Evolutionary conservation across 2,797 vertebrate genomes (phyloP).

Genomic region (Trachops cirrhosus): DNA sequence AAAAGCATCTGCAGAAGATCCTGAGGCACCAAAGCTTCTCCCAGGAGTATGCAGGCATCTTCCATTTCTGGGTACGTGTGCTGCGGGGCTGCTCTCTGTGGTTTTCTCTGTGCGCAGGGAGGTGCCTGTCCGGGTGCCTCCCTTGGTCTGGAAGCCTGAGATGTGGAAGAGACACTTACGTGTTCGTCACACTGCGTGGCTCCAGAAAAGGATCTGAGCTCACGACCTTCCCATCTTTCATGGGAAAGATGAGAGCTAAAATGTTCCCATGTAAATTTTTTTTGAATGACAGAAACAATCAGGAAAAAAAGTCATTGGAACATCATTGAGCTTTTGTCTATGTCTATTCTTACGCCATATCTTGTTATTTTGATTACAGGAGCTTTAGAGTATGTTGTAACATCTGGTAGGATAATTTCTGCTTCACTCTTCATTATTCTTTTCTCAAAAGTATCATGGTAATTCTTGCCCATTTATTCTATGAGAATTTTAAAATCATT

Average conservation of each 20-base stretch:
- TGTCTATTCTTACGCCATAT: neutral
- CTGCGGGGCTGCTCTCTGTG: rapidly evolving
- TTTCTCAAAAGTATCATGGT: conserved; percentile 27
- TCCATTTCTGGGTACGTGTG: conserved; percentile 82
- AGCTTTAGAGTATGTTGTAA: neutral
- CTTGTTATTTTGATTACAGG: neutral
- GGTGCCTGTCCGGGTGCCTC: rapidly evolving
- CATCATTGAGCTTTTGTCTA: neutral
- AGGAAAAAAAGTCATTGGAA: neutral
- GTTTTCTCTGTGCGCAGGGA: neutral
- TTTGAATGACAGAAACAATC: neutral
- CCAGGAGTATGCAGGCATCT: conserved; percentile 82
- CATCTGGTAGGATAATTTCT: neutral
- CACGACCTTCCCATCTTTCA: neutral
- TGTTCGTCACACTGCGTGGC: neutral
- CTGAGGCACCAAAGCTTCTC: conserved; percentile 82
- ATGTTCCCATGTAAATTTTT: neutral
- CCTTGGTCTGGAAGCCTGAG: neutral
- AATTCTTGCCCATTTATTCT: conserved; percentile 31
- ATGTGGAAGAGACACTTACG: neutral
- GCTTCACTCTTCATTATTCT: conserved; percentile 2
- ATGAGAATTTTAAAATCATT: conserved; percentile 44
- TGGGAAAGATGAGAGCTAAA: neutral
- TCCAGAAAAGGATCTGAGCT: neutral
- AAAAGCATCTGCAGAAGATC: conserved; percentile 76